Evolutionary conservation across 2,797 vertebrate species (phyloP).

Genomic region (Tokudaia tokunoshimensis): DNA sequence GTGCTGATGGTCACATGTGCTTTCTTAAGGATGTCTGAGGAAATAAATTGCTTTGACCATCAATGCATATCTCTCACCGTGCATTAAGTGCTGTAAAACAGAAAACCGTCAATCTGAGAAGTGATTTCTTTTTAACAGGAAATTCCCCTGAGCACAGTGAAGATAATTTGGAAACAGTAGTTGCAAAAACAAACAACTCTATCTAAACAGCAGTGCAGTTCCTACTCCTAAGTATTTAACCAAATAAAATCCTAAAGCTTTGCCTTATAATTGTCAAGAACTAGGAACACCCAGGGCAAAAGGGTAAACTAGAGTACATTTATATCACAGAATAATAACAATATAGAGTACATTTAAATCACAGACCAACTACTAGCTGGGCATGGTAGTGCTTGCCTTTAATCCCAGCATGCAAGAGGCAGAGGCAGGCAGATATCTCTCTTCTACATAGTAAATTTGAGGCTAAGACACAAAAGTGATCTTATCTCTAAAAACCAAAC

Average conservation of each 20-base stretch:
- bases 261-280: slow-evolving; percentile 4
- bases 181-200: not conserved
- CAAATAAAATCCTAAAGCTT: not conserved
- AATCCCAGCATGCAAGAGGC: not conserved
- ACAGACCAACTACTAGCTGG: not conserved
- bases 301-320: not conserved
- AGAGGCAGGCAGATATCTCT: not conserved
- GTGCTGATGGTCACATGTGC: not conserved
- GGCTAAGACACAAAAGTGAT: not conserved
- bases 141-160: not conserved
- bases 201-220: not conserved
- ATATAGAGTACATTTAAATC: not conserved
- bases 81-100: slow-evolving; percentile 5
- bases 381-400: not conserved
- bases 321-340: not conserved
- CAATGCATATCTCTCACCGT: not conserved
- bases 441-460: not conserved
- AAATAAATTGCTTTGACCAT: slow-evolving; percentile 22
- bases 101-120: not conserved
- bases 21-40: not conserved
- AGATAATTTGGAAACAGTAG: not conserved
- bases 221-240: not conserved
- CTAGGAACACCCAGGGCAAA: not conserved
- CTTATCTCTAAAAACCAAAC: not conserved
- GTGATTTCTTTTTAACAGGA: slow-evolving; percentile 25